phyloP scores from a whole-genome alignment of 2,888 invertebrate genomes.

The Chrysolina americana region DNA sequence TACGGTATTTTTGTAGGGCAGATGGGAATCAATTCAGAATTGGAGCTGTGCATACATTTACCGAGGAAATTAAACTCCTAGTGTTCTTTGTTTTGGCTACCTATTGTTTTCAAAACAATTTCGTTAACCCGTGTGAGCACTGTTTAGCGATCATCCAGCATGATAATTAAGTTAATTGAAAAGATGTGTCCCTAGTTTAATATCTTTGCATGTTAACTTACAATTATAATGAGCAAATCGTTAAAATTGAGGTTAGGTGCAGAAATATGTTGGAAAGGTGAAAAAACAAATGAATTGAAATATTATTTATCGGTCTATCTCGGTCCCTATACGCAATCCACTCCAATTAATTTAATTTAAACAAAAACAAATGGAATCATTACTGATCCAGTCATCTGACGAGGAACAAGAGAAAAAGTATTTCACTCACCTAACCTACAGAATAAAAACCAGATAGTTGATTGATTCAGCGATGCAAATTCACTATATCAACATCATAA shows the following conservation, averaged over 20 bases:
- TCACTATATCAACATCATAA: constrained; percentile 2
- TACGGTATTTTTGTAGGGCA: neutral
- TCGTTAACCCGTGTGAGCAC: neutral
- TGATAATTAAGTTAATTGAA: constrained; percentile 37
- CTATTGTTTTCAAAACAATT: neutral
- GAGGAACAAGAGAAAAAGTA: neutral
- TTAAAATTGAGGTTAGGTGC: constrained; percentile 48
- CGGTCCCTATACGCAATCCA: neutral
- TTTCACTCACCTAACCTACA: constrained; percentile 11
- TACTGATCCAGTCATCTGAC: neutral
- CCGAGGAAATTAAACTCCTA: too few relatives aligned
- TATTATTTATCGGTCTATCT: neutral
- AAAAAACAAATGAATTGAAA: constrained; percentile 1
- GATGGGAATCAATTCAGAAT: neutral
- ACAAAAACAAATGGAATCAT: neutral
- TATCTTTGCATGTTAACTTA: constrained; percentile 37
- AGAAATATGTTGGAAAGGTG: constrained; percentile 34
- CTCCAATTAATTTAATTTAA: neutral
- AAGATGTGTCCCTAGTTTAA: constrained; percentile 19
- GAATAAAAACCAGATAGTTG: neutral
- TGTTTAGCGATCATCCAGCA: neutral
- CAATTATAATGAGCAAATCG: constrained; percentile 40
- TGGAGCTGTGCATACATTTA: too few relatives aligned
- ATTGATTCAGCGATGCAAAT: neutral
- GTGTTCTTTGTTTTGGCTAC: neutral